Evolutionary conservation across 2,888 invertebrate genomes (phyloP).

Genomic region (Anticlea derivata): DNA sequence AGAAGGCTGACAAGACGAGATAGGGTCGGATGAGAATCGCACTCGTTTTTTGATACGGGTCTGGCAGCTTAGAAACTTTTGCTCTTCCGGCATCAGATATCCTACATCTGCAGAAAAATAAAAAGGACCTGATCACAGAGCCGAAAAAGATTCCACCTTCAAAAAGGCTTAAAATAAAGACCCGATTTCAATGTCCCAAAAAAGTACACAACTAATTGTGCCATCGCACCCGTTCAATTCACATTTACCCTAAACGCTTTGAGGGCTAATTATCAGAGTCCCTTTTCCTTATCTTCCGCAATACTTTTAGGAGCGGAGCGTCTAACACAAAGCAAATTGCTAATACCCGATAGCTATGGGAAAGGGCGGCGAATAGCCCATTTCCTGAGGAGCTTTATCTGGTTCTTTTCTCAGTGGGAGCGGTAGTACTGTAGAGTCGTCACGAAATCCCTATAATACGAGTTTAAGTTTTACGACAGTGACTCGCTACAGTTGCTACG

Average conservation of each 20-base stretch:
- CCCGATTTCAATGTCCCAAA: constrained; percentile 35
- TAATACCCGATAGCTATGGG: constrained; percentile 69
- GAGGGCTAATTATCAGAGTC: constrained; percentile 65
- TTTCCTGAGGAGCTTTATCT: constrained; percentile 73
- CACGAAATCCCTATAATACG: constrained; percentile 50
- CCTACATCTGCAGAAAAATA: constrained; percentile 19
- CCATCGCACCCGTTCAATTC: constrained; percentile 56
- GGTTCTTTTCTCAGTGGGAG: constrained; percentile 49
- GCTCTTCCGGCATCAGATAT: constrained; percentile 28
- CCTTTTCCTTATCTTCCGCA: constrained; percentile 58
- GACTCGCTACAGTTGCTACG: constrained; percentile 33
- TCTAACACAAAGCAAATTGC: constrained; percentile 75
- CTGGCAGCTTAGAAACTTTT: constrained; percentile 51
- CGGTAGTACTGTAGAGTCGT: constrained; percentile 45
- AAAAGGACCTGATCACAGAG: constrained; percentile 19
- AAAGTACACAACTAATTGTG: constrained; percentile 54
- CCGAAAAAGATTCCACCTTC: constrained; percentile 20
- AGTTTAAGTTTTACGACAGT: constrained; percentile 50
- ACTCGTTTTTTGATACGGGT: constrained; percentile 55
- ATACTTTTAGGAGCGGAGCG: constrained; percentile 61
- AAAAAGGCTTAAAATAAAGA: constrained; percentile 39
- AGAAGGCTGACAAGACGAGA: constrained; percentile 46
- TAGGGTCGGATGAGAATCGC: constrained; percentile 45
- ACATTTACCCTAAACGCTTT: constrained; percentile 58
- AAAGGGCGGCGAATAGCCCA: constrained; percentile 67